These are phyloP conservation scores for Odontophorus gujanensis DNA, from an alignment of 2,113 vertebrate species.

Conservation along the genomic window DNA sequence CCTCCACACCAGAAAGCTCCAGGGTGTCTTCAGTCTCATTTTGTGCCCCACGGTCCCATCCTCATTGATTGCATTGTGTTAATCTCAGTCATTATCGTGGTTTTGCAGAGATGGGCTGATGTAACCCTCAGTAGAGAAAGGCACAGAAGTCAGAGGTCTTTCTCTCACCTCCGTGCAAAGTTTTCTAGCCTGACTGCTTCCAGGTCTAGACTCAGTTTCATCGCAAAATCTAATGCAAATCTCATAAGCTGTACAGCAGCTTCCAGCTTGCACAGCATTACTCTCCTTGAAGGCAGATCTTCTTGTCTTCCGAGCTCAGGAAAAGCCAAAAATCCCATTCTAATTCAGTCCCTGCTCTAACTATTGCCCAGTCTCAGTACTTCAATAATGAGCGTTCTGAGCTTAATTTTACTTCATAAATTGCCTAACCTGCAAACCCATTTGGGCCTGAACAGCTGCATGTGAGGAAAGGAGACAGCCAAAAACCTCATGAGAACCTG, in stretches of 20 bases:
- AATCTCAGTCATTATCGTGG: background rate
- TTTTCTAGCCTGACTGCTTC: background rate
- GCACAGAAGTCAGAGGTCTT: background rate
- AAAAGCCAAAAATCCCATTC: background rate
- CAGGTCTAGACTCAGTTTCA: background rate
- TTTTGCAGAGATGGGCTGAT: background rate
- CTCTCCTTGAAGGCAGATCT: background rate
- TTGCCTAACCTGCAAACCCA: fast-evolving
- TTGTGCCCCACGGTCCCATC: background rate
- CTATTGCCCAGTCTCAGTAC: no score
- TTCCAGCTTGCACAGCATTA: background rate
- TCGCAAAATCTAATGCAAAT: background rate
- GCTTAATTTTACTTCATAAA: background rate
- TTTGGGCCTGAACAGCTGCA: background rate
- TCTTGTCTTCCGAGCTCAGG: background rate
- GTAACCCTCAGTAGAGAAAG: background rate
- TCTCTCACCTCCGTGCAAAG: background rate
- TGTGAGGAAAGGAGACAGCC: background rate
- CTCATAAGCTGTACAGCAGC: background rate
- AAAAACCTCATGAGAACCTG: background rate
- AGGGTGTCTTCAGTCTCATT: background rate
- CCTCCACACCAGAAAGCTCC: background rate
- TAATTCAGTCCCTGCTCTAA: background rate
- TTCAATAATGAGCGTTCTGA: background rate
- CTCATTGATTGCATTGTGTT: background rate